Evolutionary conservation across 1,140 invertebrate genomes (phyloP), one percentile per base, ranked within the genome.

Genomic region (Lordiphosa stackelbergi): DNA sequence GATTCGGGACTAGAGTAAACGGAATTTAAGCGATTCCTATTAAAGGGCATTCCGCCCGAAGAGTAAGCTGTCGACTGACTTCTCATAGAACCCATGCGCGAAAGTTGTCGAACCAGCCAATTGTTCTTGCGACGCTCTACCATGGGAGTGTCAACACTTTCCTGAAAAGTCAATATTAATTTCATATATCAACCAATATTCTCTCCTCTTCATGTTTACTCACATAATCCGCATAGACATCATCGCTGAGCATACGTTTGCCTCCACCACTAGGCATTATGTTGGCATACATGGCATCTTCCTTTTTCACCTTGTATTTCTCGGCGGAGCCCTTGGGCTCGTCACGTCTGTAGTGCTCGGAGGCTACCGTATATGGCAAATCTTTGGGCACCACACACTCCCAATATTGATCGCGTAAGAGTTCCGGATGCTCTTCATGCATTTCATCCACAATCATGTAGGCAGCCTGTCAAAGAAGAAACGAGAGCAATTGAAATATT

Each of bases 371-470:
- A 65, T 96, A 96, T 1, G 95, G 95, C 62, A 97, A 87, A 75
- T 96, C 94, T 85, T 93, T 93, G 1, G 95, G 95, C 24, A 97
- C 93, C 40, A 96, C 94, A 66, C 96, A 95, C 73, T 96, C 95
- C 95, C 95, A 97, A 78, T 95, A 96, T 73, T 96, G 94, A 85
- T 96, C 95, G 60, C 94, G 94, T 4, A 96, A 87, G n/a, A 96
- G 88, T 85, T 96, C 95, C 3, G 94, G 94, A 85, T 96, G 94
- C 85, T 95, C 94, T 74, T 95, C 94, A 87, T 96, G 94, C 94
- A 96, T 96, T 87, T 96, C 94, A 74, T 96, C 95, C 1, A 96
- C 95, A 55, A 96, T 95, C 93, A 96, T 95, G 87, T 96, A 96
- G 31, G 93, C 94, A 9, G 95, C 95, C 94, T 95, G 83, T 13